A percentile compares a stretch with the other conserved stretches of the same genome.
These are phyloP conservation scores for fruit fly (Drosophila melanogaster) DNA, from an alignment of 1,140 invertebrate genomes.

Conservation along the genomic window DNA sequence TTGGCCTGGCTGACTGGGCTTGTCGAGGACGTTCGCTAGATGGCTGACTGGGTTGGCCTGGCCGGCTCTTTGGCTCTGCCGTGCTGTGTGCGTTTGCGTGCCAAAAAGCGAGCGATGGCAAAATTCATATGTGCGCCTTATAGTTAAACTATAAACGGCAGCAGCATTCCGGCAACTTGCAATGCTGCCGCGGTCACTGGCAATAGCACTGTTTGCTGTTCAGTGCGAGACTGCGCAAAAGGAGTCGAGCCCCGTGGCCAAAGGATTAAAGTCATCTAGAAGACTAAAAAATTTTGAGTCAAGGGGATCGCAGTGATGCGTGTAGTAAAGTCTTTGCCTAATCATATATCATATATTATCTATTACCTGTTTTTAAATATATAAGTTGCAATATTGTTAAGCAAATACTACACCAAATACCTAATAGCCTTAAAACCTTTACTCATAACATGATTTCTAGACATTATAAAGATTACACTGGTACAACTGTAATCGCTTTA, in stretches of 20 bases:
- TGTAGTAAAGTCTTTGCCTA: no score
- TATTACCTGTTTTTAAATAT: not conserved
- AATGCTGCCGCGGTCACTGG: constrained; percentile 14
- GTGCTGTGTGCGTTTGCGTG: constrained; percentile 72
- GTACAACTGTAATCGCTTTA: not conserved
- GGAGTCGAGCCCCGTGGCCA: constrained; percentile 23
- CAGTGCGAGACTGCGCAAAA: constrained; percentile 48
- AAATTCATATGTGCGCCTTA: constrained; percentile 74
- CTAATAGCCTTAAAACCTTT: no score
- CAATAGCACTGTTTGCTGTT: not conserved
- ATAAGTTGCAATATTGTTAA: not conserved
- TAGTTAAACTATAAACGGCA: constrained; percentile 64
- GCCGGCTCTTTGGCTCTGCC: constrained; percentile 20
- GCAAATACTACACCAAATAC: no score
- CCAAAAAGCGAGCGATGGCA: constrained; percentile 65
- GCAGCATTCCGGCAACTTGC: constrained; percentile 56
- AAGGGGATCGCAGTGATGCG: not conserved
- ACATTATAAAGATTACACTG: not conserved
- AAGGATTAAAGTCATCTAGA: constrained; percentile 5
- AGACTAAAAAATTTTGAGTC: not conserved
- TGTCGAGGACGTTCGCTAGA: constrained; percentile 72
- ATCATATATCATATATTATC: not conserved
- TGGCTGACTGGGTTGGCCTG: constrained; percentile 23
- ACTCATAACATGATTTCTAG: no score
- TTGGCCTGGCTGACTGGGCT: constrained; percentile 61